Conservation (phyloP, 2,113 vertebrate genomes). For the Xiphorhynchus elegans region DNA sequence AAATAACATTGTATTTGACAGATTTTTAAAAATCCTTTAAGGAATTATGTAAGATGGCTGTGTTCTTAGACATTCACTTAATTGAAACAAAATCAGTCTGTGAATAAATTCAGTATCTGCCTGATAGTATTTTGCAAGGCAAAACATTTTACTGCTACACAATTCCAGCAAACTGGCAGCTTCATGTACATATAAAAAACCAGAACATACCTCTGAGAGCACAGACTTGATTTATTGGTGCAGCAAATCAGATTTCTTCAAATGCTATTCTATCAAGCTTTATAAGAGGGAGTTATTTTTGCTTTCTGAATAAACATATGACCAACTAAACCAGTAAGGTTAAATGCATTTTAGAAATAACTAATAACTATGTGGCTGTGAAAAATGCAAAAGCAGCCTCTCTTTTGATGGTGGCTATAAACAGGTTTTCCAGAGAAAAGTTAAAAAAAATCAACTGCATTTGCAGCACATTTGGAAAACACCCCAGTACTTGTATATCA, state of each 20-base stretch:
- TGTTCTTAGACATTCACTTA: background rate
- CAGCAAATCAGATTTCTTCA: conserved; percentile 12
- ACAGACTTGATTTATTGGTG: background rate
- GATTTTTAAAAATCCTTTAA: background rate
- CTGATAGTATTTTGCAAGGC: background rate
- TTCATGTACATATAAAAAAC: background rate
- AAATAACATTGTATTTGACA: background rate
- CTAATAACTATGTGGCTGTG: background rate
- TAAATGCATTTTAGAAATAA: conserved; percentile 11
- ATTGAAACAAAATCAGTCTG: background rate
- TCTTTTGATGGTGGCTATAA: background rate
- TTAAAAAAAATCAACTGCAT: background rate
- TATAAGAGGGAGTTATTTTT: background rate
- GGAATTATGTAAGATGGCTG: background rate
- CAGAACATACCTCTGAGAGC: background rate
- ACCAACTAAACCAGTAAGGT: background rate
- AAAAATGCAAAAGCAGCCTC: background rate
- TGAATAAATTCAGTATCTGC: background rate
- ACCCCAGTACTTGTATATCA: background rate
- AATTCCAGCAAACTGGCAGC: background rate
- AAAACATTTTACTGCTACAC: conserved; percentile 4
- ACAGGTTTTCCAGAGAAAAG: background rate
- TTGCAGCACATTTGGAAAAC: background rate
- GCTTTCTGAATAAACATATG: background rate
- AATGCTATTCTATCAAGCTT: background rate